These are phyloP conservation scores for Chloromyia formosa DNA, from an alignment of 2,888 invertebrate genomes.

Conservation along the genomic window DNA sequence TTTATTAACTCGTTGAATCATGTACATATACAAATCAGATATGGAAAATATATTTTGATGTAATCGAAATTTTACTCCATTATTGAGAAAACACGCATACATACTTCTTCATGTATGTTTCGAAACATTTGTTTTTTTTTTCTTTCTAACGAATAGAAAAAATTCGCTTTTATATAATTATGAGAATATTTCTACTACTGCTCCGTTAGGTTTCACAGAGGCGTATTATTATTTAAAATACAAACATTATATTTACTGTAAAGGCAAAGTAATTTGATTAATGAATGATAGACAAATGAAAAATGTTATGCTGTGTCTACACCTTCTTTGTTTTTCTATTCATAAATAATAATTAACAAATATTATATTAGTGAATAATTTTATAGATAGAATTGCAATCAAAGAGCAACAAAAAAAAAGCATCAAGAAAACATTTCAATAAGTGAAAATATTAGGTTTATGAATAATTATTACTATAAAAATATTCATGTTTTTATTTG, in stretches of 20 bases:
- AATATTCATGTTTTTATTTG: slow-evolving; percentile 41
- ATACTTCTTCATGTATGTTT: too few species aligned
- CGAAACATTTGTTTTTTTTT: too few species aligned
- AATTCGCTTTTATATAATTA: too few species aligned
- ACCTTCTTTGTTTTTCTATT: background rate
- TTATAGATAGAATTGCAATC: slow-evolving; percentile 8
- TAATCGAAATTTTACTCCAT: too few species aligned
- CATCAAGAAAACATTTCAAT: slow-evolving; percentile 29
- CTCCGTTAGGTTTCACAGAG: slow-evolving; percentile 48
- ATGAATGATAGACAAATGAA: slow-evolving; percentile 52
- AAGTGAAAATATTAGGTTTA: slow-evolving; percentile 45
- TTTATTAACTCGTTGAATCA: too few species aligned
- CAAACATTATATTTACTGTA: slow-evolving; percentile 57
- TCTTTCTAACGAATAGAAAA: too few species aligned
- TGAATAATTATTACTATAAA: slow-evolving; percentile 27
- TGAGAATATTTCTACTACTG: slow-evolving; percentile 38
- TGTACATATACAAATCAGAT: too few species aligned
- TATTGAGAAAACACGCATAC: too few species aligned
- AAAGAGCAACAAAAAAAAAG: slow-evolving; percentile 21
- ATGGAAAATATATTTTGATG: too few species aligned
- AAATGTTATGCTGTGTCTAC: background rate
- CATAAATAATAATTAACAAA: background rate
- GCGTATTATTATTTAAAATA: slow-evolving; percentile 47
- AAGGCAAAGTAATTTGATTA: slow-evolving; percentile 49
- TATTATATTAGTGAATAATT: background rate